Evolutionary conservation across 2,797 vertebrate species (phyloP), one percentile per base, ranked within the genome.

Genomic region (Sebastes itinus): DNA sequence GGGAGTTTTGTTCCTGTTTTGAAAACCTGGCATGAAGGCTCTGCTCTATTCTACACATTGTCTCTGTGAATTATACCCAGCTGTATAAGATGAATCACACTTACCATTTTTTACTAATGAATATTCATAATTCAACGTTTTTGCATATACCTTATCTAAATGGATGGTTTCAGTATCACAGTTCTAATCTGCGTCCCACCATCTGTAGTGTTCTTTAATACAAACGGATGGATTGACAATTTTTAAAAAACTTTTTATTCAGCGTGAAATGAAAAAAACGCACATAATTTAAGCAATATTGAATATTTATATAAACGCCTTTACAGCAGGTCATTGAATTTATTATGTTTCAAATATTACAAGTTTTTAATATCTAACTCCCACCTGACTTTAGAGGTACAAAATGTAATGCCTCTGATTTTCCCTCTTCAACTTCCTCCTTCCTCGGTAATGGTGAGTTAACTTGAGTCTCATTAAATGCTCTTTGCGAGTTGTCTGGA

Each of bases 401-500:
- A 81, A 80, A 78, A 81, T 88, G 71, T 78, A 86, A 88, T 84
- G 61, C 75, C 32, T 92, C 72, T 32, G 72, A 92, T 88, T 91
- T 89, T 90, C 73, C 62, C 76, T 72, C 60, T 23, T 68, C 60
- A 87, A 87, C 88, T 94, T 89, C 88, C 81, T 75, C 79, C 77
- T 46, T 83, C 69, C 67, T 10, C 80, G 64, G 78, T 88, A 85
- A 77, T 88, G 89, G 81, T 69, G 77, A 92, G 82, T 90, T 54
- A 94, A 95, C 87, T 94, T 92, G 72, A 86, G 84, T 90, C 93
- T 96, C 93, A 95, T 95, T 95, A 95, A 92, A 94, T 87, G 91
- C 94, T 93, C 92, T 95, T 95, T 92, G 93, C 90, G 86, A 95
- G 92, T 95, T 95, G 95, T 95, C 95, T 96, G 92, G 94, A 96